Evolutionary conservation across 2,797 vertebrate species (phyloP), one percentile per base, ranked within the genome.

Genomic region (Myripristis murdjan): DNA sequence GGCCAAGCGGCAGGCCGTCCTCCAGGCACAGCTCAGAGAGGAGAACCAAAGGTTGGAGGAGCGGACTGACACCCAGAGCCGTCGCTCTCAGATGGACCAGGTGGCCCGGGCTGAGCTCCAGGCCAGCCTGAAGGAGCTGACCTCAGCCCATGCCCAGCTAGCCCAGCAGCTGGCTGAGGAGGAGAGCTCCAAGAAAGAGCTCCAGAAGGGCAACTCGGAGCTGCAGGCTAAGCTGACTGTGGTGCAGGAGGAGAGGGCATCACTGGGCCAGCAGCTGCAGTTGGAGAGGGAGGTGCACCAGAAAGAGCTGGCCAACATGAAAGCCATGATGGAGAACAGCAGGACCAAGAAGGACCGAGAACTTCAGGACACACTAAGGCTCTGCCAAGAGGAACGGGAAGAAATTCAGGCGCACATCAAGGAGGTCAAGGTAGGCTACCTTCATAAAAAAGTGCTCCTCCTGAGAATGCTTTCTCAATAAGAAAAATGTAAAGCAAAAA

Each of bases 241-340:
- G 9, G 88, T 73, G 44, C 92, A 94, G 59, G 94, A 97, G 63
- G 96, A 98, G 70, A 79, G 89, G 20, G 81, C 84, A 1, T 84
- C 94, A 1, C 64, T 95, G 59, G 91, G 91, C 9, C 87, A 90
- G 69, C 97, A 98, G 86, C 90, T 98, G 86, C 95, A 96, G 89
- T 92, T 96, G 1, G 96, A 98, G 88, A 94, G 96, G 65, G 96
- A 97, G 52, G 87, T 95, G 82, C 96, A 98, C 79, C 93, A 94
- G 79, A 95, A 93, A 64, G 97, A 98, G 64, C 28, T 98, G 85
- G 83, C 77, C 24, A 93, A 92, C 84, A 77, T 96, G 52, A 93
- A 83, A 61, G 90, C 81, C 0, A 92, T 90, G 10, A 47, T 90
- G 65, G 93, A 96, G 75, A 94, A 89, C 23, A 71, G 87, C 76